Evolutionary conservation across 2,888 invertebrate genomes (phyloP), one percentile per base, ranked within the genome.

Genomic region (Coecobrya sp.): DNA sequence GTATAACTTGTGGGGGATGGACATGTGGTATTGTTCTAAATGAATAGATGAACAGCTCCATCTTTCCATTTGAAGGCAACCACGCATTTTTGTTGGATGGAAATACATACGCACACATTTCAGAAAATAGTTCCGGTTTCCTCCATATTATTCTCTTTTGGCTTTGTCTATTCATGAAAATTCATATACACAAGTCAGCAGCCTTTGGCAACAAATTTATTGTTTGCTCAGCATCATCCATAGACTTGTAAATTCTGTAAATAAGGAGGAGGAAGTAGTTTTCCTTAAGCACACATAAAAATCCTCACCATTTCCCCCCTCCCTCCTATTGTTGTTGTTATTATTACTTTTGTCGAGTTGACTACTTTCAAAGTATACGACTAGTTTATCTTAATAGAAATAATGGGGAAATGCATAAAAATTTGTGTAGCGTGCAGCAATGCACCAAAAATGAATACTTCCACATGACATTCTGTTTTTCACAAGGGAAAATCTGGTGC

Each of bases 111-210:
- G 70, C 42, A 73, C 19, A 73, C 16, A 68, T 49, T 81, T 55
- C 19, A 59, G 59, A 36, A 62, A 82, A 82, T 82, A 42, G 82
- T 82, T 82, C 82, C 82, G 82, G 82, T 62, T 82, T 82, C 82
- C 82, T 42, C 16, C 8, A 27, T 73, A 11, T 45, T 62, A 16
- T 42, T 42, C n/a, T 79, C n/a, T 55, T 30, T 8, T 52, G 49
- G 25, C 19, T 19, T 79, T 79, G 79, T 36, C 82, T 59, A 62
- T 82, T 82, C 42, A 62, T 59, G 36, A 82, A 79, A 79, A 82
- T 82, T 82, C 82, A 62, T 36, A n/a, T n/a, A n/a, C n/a, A 19
- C 82, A 7, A 82, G 82, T 82, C 82, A 82, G 59, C 79, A 79
- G 52, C 82, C 82, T 62, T 62, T 30, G 82, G 82, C 82, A 62